phyloP scores from a whole-genome alignment of 1,140 invertebrate genomes.

The Acyrthosiphon pisum region DNA sequence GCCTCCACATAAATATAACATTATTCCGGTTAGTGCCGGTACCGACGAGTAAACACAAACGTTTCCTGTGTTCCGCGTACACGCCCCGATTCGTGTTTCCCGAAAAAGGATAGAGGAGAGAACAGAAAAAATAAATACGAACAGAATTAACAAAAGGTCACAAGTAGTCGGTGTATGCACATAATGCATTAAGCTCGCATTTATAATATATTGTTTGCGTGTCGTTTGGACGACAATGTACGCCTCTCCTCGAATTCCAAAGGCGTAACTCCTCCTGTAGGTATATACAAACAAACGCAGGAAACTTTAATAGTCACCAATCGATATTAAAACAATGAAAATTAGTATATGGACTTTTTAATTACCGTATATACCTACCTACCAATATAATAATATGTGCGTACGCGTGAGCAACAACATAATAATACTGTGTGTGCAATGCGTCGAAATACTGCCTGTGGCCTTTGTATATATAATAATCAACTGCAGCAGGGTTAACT shows the following conservation, averaged over 20 bases:
- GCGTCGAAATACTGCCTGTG: neutral
- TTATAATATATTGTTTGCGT: neutral
- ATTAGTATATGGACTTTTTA: slow-evolving; percentile 14
- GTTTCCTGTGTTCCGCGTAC: neutral
- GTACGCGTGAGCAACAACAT: neutral
- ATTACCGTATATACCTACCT: neutral
- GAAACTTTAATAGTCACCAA: neutral
- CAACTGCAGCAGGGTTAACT: neutral
- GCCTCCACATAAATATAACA: neutral
- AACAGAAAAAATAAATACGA: neutral
- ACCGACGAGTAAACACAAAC: neutral
- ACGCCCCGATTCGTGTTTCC: slow-evolving; percentile 39
- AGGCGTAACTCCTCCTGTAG: neutral
- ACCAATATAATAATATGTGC: too few relatives aligned
- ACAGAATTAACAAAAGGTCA: slow-evolving; percentile 36
- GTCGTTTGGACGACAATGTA: neutral
- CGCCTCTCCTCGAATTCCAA: neutral
- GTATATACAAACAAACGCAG: neutral
- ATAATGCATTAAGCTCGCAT: neutral
- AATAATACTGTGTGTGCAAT: neutral
- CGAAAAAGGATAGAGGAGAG: neutral
- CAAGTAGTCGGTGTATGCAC: neutral
- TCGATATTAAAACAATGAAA: slow-evolving; percentile 27
- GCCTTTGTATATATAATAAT: neutral
- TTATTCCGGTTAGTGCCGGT: neutral